Conservation (phyloP, 2,888 invertebrate genomes). For the Abscondita cerata region DNA sequence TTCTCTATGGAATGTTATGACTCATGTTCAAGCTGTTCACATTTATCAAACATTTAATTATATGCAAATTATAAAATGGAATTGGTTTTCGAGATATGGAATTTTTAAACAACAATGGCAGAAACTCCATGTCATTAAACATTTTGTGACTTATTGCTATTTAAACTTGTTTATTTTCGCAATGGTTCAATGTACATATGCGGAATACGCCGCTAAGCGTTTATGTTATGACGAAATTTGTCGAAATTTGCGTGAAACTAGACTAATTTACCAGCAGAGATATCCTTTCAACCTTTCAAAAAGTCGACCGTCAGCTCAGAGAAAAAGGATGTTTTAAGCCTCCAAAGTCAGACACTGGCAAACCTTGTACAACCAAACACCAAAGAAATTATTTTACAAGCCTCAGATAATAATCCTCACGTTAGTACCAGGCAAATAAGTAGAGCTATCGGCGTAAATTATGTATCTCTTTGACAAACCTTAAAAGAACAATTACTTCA, state of each 20-base stretch:
- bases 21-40: too few species aligned
- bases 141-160: not conserved
- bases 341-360: slow-evolving; percentile 1
- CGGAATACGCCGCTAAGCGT: not conserved
- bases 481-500: not conserved
- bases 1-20: too few species aligned
- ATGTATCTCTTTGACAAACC: not conserved
- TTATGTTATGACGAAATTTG: slow-evolving; percentile 1
- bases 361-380: not conserved
- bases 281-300: slow-evolving; percentile 4
- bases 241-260: slow-evolving; percentile 2
- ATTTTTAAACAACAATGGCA: slow-evolving; percentile 1
- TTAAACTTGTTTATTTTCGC: too few species aligned
- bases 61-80: too few species aligned
- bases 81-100: too few species aligned
- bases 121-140: not conserved
- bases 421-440: slow-evolving; percentile 3
- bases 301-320: not conserved
- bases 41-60: too few species aligned
- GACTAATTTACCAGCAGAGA: slow-evolving; percentile 3
- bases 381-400: not conserved
- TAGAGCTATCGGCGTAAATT: slow-evolving; percentile 1
- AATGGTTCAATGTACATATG: not conserved
- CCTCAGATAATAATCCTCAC: not conserved
- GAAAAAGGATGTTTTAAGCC: slow-evolving; percentile 2